These are phyloP conservation scores for Lamellibrachia luymesi DNA, from an alignment of 1,140 invertebrate species.

Conservation along the genomic window DNA sequence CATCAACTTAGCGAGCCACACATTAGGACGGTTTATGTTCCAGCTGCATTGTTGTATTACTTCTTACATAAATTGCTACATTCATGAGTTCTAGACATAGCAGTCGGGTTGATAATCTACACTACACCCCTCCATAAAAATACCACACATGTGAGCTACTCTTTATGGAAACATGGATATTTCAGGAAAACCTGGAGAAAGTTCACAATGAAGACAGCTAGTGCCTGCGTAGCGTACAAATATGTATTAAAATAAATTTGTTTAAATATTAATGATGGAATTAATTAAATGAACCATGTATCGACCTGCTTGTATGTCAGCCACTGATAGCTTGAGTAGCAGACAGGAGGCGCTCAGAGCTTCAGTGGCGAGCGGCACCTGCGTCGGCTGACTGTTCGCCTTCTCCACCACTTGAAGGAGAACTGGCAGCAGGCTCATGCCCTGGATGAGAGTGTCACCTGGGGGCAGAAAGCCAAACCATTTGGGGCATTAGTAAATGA, in stretches of 20 bases:
- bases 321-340: conserved; percentile 66
- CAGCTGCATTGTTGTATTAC: background rate
- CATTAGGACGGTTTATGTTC: background rate
- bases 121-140: too few relatives aligned
- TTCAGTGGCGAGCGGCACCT: conserved; percentile 70
- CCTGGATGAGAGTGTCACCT: conserved; percentile 61
- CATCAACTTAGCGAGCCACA: background rate
- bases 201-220: too few relatives aligned
- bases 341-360: conserved; percentile 75
- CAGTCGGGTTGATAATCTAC: too few relatives aligned
- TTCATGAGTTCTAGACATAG: too few relatives aligned
- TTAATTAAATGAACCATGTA: background rate
- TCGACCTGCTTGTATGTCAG: conserved; percentile 57
- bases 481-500: background rate
- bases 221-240: too few relatives aligned
- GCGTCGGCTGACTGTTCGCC: conserved; percentile 66
- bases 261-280: too few relatives aligned
- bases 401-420: conserved; percentile 71
- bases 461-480: conserved; percentile 18
- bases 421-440: conserved; percentile 61
- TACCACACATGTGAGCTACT: too few relatives aligned
- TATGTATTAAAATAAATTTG: too few relatives aligned
- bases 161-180: too few relatives aligned
- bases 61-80: background rate
- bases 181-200: too few relatives aligned